phyloP scores from a whole-genome alignment of 2,113 vertebrate species.

The Ceratotherium simum region DNA sequence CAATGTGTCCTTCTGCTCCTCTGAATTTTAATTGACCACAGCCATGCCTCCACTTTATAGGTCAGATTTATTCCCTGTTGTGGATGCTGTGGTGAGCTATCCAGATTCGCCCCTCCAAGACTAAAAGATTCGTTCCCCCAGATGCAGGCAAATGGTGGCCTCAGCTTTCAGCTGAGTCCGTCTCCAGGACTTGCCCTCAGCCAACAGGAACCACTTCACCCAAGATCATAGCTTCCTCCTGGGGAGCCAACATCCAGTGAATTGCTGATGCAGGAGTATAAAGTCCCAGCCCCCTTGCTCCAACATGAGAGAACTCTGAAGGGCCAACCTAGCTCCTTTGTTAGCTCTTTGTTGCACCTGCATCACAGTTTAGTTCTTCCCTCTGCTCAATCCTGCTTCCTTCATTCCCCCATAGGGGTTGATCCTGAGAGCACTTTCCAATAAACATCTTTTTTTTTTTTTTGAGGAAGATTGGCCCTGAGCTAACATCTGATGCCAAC shows the following conservation, averaged over 20 bases:
- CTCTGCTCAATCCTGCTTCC: neutral
- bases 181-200: neutral
- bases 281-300: neutral
- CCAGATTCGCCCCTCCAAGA: neutral
- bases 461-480: no score
- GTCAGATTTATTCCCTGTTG: neutral
- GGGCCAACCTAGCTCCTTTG: neutral
- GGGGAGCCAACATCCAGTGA: neutral
- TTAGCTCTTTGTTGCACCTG: neutral
- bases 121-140: neutral
- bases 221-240: neutral
- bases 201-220: neutral
- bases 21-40: constrained; percentile 23
- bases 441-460: neutral
- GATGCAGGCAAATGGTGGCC: neutral
- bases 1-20: neutral
- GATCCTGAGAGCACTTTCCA: neutral
- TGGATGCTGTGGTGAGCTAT: neutral
- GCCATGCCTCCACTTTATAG: neutral
- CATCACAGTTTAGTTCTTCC: neutral
- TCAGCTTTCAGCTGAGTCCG: neutral
- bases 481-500: no score
- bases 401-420: neutral
- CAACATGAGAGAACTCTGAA: neutral
- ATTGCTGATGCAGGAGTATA: neutral